phyloP scores from a whole-genome alignment of 2,113 vertebrate species.

The Cettia cetti region DNA sequence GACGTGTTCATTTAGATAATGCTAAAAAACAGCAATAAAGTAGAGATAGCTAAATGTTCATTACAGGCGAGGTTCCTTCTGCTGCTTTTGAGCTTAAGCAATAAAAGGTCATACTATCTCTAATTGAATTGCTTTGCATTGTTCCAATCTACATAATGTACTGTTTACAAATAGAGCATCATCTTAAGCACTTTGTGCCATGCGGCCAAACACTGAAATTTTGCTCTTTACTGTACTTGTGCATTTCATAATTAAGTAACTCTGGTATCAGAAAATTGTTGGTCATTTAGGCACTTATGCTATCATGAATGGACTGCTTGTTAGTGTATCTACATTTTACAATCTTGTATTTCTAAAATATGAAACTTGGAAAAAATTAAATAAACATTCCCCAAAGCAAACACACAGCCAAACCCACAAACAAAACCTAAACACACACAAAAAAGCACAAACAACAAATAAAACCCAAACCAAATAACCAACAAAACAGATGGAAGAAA shows the following conservation, averaged over 20 bases:
- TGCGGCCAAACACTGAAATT: not conserved
- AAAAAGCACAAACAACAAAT: not conserved
- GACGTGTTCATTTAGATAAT: conserved; percentile 21
- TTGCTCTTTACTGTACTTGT: not conserved
- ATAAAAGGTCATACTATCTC: conserved; percentile 12
- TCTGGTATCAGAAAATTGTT: not conserved
- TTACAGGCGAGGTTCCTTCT: not conserved
- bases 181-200: not conserved
- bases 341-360: not conserved
- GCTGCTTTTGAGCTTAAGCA: conserved; percentile 4
- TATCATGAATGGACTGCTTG: not conserved
- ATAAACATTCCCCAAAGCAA: not conserved
- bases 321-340: not conserved
- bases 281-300: not conserved
- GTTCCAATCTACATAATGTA: conserved; percentile 34
- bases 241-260: conserved; percentile 9
- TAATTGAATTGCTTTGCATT: conserved; percentile 35
- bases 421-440: not conserved
- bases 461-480: not conserved
- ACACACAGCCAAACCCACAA: not conserved
- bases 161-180: conserved; percentile 27
- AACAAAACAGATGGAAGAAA: not conserved
- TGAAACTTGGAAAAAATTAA: not conserved
- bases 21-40: not conserved
- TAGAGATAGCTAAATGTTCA: not conserved